Evolutionary conservation across 2,797 vertebrate species (phyloP).

Genomic region (Ptychadena robeensis): DNA sequence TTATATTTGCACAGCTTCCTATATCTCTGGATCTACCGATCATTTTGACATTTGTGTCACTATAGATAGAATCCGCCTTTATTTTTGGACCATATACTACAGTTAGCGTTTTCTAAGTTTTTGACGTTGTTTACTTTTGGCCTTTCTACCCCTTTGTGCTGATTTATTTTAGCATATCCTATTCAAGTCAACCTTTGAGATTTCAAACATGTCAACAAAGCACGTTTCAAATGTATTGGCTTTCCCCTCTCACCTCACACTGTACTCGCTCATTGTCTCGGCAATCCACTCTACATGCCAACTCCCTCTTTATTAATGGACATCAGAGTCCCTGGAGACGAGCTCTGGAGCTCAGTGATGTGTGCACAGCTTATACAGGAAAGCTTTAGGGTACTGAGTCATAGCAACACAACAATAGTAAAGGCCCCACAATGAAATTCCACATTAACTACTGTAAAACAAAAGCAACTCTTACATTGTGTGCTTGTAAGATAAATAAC

Average conservation of each 20-base stretch:
- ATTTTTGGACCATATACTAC: too few relatives aligned
- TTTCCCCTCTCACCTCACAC: not conserved
- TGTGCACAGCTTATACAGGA: not conserved
- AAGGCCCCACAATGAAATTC: not conserved
- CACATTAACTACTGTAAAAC: not conserved
- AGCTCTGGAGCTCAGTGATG: constrained; percentile 8
- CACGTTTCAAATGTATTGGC: constrained; percentile 9
- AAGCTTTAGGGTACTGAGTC: constrained; percentile 2
- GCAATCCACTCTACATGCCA: constrained; percentile 37
- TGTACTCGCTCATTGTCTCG: constrained; percentile 42
- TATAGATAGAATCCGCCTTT: not conserved
- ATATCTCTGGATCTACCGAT: not conserved
- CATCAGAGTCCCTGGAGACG: constrained; percentile 12
- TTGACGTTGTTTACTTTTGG: not conserved
- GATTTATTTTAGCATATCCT: not conserved
- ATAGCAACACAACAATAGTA: not conserved
- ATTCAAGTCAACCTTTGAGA: constrained; percentile 11
- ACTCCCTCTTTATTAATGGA: constrained; percentile 36
- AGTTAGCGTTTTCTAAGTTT: not conserved
- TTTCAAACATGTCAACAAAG: constrained; percentile 32
- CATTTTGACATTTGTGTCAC: not conserved
- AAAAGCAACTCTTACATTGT: not conserved
- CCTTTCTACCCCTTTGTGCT: not conserved
- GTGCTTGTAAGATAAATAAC: too few relatives aligned
- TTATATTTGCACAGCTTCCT: not conserved